A percentile compares a stretch with the other conserved stretches of the same genome.
Conservation (phyloP, 1,140 invertebrate species). For the Drosophila quadrilineata region DNA sequence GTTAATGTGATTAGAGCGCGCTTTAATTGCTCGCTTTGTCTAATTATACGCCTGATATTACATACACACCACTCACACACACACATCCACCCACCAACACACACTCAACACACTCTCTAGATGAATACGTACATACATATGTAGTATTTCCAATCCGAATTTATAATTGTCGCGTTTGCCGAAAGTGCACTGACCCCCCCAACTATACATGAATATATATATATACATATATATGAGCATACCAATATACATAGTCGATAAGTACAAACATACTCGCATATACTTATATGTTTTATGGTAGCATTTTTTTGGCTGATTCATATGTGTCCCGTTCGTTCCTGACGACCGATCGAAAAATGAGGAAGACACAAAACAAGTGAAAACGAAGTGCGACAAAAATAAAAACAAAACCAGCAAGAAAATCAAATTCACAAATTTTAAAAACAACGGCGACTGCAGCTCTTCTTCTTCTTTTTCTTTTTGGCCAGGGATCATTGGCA, state of each 20-base stretch:
- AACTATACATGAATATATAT: conserved; percentile 30
- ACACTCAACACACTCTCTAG: too few species aligned
- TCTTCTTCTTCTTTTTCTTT: too few species aligned
- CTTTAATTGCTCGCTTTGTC: conserved; percentile 68
- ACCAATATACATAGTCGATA: not conserved
- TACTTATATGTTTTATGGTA: too few species aligned
- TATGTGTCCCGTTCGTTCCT: conserved; percentile 59
- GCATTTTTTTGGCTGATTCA: conserved; percentile 58
- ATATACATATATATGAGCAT: conserved; percentile 4
- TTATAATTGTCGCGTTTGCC: conserved; percentile 64
- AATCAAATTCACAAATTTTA: conserved; percentile 56
- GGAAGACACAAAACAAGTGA: conserved; percentile 28
- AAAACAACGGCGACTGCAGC: conserved; percentile 47
- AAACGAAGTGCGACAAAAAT: conserved; percentile 1
- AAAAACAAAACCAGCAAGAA: conserved; percentile 14
- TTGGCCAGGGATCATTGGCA: conserved; percentile 54
- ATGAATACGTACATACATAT: not conserved
- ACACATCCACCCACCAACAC: too few species aligned
- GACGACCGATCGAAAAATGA: too few species aligned
- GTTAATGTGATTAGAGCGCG: conserved; percentile 66
- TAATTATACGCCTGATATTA: conserved; percentile 53
- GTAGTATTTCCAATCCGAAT: conserved; percentile 21
- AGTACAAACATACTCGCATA: too few species aligned
- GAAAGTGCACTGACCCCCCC: conserved; percentile 62
- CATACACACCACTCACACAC: not conserved